Evolutionary conservation across 2,113 vertebrate species (phyloP).

Genomic region (Dendrocopos noguchii): DNA sequence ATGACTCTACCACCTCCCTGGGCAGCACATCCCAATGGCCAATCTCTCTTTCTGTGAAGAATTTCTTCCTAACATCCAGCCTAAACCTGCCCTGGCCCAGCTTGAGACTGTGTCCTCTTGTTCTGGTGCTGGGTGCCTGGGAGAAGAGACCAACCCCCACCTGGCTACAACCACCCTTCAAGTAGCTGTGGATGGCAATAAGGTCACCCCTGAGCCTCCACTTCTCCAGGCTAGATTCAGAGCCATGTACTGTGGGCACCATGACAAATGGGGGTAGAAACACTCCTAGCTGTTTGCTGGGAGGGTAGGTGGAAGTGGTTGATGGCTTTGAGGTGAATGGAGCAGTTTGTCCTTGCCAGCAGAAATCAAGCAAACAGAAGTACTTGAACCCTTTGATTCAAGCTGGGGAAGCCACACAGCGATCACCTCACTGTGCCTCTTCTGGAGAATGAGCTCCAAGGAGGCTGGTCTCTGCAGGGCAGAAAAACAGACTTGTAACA

Average conservation of each 20-base stretch:
- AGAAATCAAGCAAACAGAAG: not conserved
- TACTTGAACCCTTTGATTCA: not conserved
- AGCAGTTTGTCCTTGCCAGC: not conserved
- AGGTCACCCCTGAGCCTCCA: too few species aligned
- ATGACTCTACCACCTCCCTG: too few species aligned
- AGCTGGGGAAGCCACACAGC: not conserved
- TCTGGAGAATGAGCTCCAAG: not conserved
- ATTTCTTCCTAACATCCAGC: too few species aligned
- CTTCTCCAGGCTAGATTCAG: not conserved
- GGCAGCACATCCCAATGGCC: too few species aligned
- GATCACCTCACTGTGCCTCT: accelerated
- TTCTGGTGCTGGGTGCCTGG: too few species aligned
- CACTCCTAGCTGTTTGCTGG: not conserved
- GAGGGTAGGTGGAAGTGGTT: accelerated
- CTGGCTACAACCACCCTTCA: too few species aligned
- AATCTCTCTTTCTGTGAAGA: too few species aligned
- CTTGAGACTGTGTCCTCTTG: too few species aligned
- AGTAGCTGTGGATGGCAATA: too few species aligned
- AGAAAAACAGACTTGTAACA: not conserved
- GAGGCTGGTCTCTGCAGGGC: not conserved
- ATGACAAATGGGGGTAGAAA: not conserved
- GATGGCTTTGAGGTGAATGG: not conserved
- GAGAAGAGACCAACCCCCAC: too few species aligned
- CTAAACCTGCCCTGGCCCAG: too few species aligned
- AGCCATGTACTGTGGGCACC: accelerated